Evolutionary conservation across 1,140 invertebrate species (phyloP).

Genomic region (Sycophila sp.): DNA sequence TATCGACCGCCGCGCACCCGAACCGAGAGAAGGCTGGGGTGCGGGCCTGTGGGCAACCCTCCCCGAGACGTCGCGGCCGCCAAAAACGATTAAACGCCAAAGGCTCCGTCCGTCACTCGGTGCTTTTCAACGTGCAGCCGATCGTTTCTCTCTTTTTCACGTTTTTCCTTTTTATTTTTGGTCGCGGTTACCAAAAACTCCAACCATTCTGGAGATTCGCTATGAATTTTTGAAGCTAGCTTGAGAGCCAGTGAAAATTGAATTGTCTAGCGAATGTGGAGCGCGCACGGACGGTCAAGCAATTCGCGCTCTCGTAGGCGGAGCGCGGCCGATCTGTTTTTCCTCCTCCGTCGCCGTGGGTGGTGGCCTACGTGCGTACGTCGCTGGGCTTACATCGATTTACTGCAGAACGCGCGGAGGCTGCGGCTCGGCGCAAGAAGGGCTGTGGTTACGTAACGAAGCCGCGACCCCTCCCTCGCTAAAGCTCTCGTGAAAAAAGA

Average conservation of each 20-base stretch:
- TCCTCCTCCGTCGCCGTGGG: not conserved
- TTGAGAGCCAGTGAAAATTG: not conserved
- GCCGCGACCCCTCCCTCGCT: too few relatives aligned
- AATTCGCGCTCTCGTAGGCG: not conserved
- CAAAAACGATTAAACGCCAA: slow-evolving; percentile 24
- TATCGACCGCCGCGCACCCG: slow-evolving; percentile 59
- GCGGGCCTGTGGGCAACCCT: not conserved
- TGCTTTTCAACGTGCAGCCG: not conserved
- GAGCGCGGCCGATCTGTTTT: slow-evolving; percentile 3
- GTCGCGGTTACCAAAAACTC: not conserved
- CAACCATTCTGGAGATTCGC: not conserved
- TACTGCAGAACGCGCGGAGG: slow-evolving; percentile 26
- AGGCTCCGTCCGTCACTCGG: not conserved
- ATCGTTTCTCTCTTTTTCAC: too few relatives aligned
- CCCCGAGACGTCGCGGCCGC: slow-evolving; percentile 6
- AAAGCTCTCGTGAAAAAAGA: too few relatives aligned
- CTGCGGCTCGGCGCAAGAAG: slow-evolving; percentile 30
- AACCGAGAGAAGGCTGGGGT: slow-evolving; percentile 10
- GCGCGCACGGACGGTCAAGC: slow-evolving; percentile 9
- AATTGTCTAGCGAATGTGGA: too few relatives aligned
- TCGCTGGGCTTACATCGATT: slow-evolving; percentile 28
- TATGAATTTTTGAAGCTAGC: not conserved
- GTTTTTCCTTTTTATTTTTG: not conserved
- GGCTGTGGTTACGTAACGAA: too few relatives aligned
- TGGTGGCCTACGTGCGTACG: slow-evolving; percentile 7